Conservation (phyloP, 2,113 vertebrate species). For the Brachionichthys hirsutus region DNA sequence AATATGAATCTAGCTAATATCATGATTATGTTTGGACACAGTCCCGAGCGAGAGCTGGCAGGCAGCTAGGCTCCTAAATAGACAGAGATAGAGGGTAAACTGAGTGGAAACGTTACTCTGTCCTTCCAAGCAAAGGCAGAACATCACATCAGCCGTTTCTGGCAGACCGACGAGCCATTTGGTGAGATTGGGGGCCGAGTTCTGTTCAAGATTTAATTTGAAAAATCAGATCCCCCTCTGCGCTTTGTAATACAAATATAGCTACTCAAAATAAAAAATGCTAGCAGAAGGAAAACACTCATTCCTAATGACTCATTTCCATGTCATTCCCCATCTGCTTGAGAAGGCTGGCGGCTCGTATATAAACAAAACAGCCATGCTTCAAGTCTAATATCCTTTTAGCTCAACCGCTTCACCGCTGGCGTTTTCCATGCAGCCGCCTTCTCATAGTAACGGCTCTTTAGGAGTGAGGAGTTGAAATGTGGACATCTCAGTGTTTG, state of each 20-base stretch:
- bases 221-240: conserved; percentile 31
- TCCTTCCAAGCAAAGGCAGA: conserved; percentile 70
- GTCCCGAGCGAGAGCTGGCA: conserved; percentile 70
- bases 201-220: conserved; percentile 58
- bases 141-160: conserved; percentile 61
- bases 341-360: conserved; percentile 30
- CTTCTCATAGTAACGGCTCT: conserved; percentile 33
- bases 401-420: conserved; percentile 25
- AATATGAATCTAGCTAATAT: conserved; percentile 75
- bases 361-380: conserved; percentile 41
- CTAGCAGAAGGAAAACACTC: conserved; percentile 7
- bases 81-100: conserved; percentile 70
- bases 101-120: conserved; percentile 74
- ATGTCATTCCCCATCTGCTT: conserved; percentile 52
- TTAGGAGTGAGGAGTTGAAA: conserved; percentile 34
- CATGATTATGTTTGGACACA: conserved; percentile 78
- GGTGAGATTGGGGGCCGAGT: conserved; percentile 37
- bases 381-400: conserved; percentile 48
- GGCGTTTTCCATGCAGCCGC: conserved; percentile 47
- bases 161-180: conserved; percentile 59
- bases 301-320: conserved; percentile 45
- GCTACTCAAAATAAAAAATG: conserved; percentile 49
- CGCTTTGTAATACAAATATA: conserved; percentile 55
- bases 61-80: conserved; percentile 64
- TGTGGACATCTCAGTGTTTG: conserved; percentile 59